Conservation (phyloP, 92 coral and sea anemone genomes). For the Montipora capitata region DNA sequence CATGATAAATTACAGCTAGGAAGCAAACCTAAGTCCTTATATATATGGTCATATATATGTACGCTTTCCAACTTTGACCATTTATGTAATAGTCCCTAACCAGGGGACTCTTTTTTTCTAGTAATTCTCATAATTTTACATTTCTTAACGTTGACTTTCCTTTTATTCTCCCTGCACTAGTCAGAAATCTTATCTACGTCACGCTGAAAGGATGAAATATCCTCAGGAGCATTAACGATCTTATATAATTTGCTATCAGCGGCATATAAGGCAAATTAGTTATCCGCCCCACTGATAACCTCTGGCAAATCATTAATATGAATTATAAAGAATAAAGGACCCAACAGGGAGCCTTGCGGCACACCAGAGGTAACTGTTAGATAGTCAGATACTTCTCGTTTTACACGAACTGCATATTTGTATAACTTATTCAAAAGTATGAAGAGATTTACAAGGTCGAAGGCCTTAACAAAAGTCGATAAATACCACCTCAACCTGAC, state of each 20-base stretch:
- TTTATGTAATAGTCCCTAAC: not conserved
- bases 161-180: too few species aligned
- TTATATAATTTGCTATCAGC: too few species aligned
- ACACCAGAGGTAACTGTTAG: slow-evolving; percentile 40
- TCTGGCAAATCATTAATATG: not conserved
- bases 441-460: not conserved
- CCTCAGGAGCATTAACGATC: too few species aligned
- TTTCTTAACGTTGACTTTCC: not conserved
- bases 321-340: slow-evolving; percentile 34
- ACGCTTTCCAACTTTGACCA: not conserved
- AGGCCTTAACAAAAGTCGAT: slow-evolving; percentile 21
- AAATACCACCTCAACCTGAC: slow-evolving; percentile 60
- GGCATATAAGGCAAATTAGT: too few species aligned
- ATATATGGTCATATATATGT: too few species aligned
- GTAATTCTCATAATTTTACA: slow-evolving; percentile 5
- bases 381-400: slow-evolving; percentile 34
- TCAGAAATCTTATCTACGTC: too few species aligned
- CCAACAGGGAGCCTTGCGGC: slow-evolving; percentile 53
- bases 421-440: not conserved
- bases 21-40: not conserved
- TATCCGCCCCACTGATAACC: too few species aligned
- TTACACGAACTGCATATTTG: slow-evolving; percentile 33
- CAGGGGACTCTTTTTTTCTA: not conserved
- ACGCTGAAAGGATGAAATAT: not conserved
- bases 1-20: not conserved